A percentile compares a stretch with the other conserved stretches of the same genome.
These are phyloP conservation scores for Syngnathus rostellatus DNA, from an alignment of 2,797 vertebrate genomes.

Conservation along the genomic window DNA sequence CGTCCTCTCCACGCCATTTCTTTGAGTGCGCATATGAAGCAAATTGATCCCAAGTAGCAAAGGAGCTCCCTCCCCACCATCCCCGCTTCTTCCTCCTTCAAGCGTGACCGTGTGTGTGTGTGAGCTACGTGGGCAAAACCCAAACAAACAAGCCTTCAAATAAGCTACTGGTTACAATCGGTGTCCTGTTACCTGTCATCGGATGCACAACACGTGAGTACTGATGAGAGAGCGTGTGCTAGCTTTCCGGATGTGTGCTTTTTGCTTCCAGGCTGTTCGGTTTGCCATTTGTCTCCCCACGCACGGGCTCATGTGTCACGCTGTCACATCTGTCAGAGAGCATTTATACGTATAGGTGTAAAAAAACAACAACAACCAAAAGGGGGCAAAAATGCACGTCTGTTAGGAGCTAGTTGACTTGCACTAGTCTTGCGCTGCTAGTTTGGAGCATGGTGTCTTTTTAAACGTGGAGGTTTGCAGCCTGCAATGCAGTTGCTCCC, in stretches of 20 bases:
- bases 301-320: not conserved
- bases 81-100: not conserved
- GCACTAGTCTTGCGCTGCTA: not conserved
- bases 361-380: not conserved
- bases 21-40: not conserved
- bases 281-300: not conserved
- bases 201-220: conserved; percentile 62
- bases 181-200: conserved; percentile 47
- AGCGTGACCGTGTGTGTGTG: not conserved
- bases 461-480: not conserved
- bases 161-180: conserved; percentile 42
- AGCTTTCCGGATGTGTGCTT: conserved; percentile 6
- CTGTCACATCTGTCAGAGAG: not conserved
- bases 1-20: not conserved
- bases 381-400: too few species aligned
- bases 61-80: not conserved
- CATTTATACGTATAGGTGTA: too few species aligned
- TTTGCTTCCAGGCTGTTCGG: not conserved
- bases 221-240: conserved; percentile 13
- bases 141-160: conserved; percentile 9
- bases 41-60: not conserved
- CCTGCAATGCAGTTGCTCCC: not conserved
- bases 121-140: conserved; percentile 19
- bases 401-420: not conserved
- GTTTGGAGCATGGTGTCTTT: not conserved